Evolutionary conservation across 2,888 invertebrate genomes (phyloP).

Genomic region (Sesia apiformis): DNA sequence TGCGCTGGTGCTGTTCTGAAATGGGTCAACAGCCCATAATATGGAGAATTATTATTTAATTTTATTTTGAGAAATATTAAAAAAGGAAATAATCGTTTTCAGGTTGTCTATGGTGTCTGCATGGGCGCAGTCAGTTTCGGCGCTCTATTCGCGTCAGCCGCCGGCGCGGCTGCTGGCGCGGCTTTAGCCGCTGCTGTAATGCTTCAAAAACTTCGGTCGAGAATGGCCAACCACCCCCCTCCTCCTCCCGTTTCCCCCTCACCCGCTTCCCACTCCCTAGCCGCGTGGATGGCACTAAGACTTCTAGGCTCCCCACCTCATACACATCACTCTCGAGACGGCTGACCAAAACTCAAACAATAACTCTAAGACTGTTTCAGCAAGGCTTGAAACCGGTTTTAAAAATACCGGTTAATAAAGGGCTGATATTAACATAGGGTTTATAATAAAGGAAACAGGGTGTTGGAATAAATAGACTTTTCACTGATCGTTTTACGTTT

Average conservation of each 20-base stretch:
- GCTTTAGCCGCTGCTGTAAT: constrained; percentile 89
- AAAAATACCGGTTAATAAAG: too few species aligned
- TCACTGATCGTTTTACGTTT: too few species aligned
- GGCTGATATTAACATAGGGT: too few species aligned
- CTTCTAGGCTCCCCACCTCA: constrained; percentile 71
- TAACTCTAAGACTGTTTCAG: constrained; percentile 23
- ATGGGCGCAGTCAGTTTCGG: constrained; percentile 93
- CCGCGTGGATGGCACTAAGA: constrained; percentile 84
- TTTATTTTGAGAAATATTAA: too few species aligned
- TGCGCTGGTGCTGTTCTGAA: too few species aligned
- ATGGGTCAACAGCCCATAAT: too few species aligned
- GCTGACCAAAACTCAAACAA: constrained; percentile 20
- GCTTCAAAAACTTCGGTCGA: constrained; percentile 85
- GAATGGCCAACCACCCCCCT: constrained; percentile 77
- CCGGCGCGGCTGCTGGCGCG: constrained; percentile 89
- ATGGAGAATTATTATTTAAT: too few species aligned
- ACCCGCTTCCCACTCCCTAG: constrained; percentile 77
- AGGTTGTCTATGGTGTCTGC: constrained; percentile 92
- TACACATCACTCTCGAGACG: constrained; percentile 45
- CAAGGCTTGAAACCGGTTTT: too few species aligned
- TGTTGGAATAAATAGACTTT: too few species aligned
- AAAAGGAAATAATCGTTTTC: constrained; percentile 3
- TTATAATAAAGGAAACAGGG: too few species aligned
- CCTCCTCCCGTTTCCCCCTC: constrained; percentile 58
- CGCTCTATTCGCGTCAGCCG: constrained; percentile 89